Base-by-base conservation (phyloP, 1,140 invertebrate species). In the Sycobia sp. region DNA sequence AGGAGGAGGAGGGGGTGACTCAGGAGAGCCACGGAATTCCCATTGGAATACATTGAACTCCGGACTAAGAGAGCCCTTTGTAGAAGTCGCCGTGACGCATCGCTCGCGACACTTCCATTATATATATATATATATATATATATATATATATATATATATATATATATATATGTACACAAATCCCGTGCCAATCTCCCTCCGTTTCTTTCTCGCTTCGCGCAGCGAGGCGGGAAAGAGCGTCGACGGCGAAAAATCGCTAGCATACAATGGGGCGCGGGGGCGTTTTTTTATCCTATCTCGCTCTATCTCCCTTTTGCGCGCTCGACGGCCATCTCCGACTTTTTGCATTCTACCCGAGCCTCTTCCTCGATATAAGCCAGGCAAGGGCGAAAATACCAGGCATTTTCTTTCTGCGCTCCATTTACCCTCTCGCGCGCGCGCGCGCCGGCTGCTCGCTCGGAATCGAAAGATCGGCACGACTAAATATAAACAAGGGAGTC, bases 401-500 rank as follows among this genome's bases (percentile, higher is more conserved):
- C 49, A 27, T 39, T 61, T 64, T 59, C 64, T 55, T 47, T 69
- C 72, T 73, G 67, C 71, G 71, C 69, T 71, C 67, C 71, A 71
- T 75, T 74, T 76, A 73, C 69, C 60, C 67, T 44, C 58, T 11
- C 29, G 14, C 29, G 7, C 14, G 13, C n/a, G n/a, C n/a, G n/a
- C n/a, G n/a, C n/a, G n/a, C n/a, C n/a, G n/a, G n/a, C n/a, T n/a
- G n/a, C n/a, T n/a, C 23, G 29, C 32, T 41, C 11, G 22, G 43
- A 72, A 77, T 77, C 76, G 74, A 71, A 71, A 77, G 75, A 77
- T 62, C 60, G 60, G 13, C 50, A n/a, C 73, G 72, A 76, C 76
- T 77, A 77, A 72, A 77, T 77, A 77, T 76, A 77, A 76, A 76
- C 68, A 67, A 66, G 64, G 16, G 20, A n/a, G 7, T n/a, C n/a